Percentiles rank a stretch among this genome's conserved stretches.
phyloP scores from a whole-genome alignment of 2,113 vertebrate genomes.

The Octodon degus region DNA sequence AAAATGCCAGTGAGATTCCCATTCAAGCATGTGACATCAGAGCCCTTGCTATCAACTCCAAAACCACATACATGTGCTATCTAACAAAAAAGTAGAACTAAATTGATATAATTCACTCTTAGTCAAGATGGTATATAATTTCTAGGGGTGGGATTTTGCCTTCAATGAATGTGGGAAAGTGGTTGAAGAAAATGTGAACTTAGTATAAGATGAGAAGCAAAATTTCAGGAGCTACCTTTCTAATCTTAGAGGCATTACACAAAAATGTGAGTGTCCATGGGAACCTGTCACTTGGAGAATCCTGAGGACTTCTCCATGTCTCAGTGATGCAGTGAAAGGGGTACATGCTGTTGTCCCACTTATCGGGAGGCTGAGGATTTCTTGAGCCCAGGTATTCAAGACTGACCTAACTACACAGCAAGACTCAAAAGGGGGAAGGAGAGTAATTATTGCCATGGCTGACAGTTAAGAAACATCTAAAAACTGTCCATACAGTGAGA shows the following conservation, averaged over 20 bases:
- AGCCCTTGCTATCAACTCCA: neutral
- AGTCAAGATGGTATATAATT: neutral
- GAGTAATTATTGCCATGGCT: neutral
- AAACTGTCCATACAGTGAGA: neutral
- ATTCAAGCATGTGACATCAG: neutral
- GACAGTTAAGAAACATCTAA: neutral
- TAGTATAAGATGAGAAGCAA: neutral
- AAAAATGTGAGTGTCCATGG: too few species aligned
- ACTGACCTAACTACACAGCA: neutral
- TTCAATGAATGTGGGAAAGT: neutral
- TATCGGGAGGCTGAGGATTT: neutral
- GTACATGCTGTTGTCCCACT: too few species aligned
- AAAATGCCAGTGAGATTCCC: neutral
- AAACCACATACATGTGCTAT: neutral
- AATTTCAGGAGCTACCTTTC: neutral
- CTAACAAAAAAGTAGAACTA: neutral
- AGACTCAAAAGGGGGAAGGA: neutral
- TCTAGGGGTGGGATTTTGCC: neutral
- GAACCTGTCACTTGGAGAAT: neutral
- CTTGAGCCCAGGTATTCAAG: neutral
- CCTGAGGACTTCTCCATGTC: neutral
- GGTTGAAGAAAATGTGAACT: neutral
- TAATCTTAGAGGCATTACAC: neutral
- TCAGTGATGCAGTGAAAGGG: neutral
- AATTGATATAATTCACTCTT: neutral